A percentile compares a stretch with the other conserved stretches of the same genome.
Evolutionary conservation across 92 coral and sea anemone genomes (phyloP).

Genomic region (Porites rus): DNA sequence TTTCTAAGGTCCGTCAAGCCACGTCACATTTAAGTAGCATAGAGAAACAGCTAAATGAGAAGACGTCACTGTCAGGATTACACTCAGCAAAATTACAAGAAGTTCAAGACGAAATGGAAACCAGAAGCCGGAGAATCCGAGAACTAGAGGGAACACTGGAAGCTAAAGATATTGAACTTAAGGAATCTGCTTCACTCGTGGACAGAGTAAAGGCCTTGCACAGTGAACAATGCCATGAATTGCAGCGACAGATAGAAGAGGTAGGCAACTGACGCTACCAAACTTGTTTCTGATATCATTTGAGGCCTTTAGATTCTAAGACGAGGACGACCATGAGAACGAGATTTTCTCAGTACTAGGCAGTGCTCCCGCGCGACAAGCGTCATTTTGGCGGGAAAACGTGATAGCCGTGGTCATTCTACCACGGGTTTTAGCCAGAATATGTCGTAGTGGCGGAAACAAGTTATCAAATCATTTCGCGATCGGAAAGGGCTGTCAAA

Average conservation of each 20-base stretch:
- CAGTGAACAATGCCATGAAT: slow-evolving; percentile 89
- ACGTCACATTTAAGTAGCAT: slow-evolving; percentile 70
- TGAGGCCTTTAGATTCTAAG: too few species aligned
- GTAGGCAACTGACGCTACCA: slow-evolving; percentile 33
- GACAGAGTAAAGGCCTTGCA: slow-evolving; percentile 90
- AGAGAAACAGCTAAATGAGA: slow-evolving; percentile 85
- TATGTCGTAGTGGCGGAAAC: too few species aligned
- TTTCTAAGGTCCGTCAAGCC: slow-evolving; percentile 83
- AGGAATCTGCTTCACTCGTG: slow-evolving; percentile 80
- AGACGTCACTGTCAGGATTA: slow-evolving; percentile 77
- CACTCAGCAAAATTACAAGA: slow-evolving; percentile 74
- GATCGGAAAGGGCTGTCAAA: too few species aligned
- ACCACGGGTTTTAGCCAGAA: too few species aligned
- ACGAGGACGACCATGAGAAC: too few species aligned
- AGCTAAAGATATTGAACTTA: slow-evolving; percentile 75
- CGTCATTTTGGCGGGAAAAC: too few species aligned
- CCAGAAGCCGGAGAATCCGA: slow-evolving; percentile 60
- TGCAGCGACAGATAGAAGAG: slow-evolving; percentile 96
- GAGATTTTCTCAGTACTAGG: too few species aligned
- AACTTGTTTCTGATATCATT: too few species aligned
- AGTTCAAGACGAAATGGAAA: slow-evolving; percentile 74
- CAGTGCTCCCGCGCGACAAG: too few species aligned
- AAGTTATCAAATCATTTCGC: too few species aligned
- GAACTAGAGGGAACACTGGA: slow-evolving; percentile 78
- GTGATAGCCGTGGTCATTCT: too few species aligned